Evolutionary conservation across 2,797 vertebrate genomes (phyloP).

Genomic region (Echeneis naucrates): DNA sequence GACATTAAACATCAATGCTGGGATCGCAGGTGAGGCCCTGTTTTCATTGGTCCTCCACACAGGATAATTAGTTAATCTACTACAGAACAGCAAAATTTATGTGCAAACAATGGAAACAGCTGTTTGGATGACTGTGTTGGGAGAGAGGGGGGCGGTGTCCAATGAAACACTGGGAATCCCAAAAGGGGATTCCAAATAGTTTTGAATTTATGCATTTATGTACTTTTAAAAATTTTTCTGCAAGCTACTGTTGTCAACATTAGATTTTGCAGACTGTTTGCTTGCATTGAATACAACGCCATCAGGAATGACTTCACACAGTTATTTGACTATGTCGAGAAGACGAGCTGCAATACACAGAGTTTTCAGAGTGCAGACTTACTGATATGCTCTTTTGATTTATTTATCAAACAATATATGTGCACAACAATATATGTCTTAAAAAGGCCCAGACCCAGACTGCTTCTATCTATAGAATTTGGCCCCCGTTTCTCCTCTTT

Average conservation of each 20-base stretch:
- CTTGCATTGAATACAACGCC: too few relatives aligned
- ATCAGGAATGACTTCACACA: too few relatives aligned
- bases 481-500: neutral
- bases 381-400: neutral
- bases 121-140: slow-evolving; percentile 35
- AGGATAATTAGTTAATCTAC: slow-evolving; percentile 39
- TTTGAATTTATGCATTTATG: too few relatives aligned
- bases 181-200: too few relatives aligned
- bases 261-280: too few relatives aligned
- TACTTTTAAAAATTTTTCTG: too few relatives aligned
- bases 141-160: neutral
- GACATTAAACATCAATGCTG: slow-evolving; percentile 7
- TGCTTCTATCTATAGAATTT: too few relatives aligned
- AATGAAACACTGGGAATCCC: neutral
- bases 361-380: too few relatives aligned
- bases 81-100: slow-evolving; percentile 50
- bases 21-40: slow-evolving; percentile 40
- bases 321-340: too few relatives aligned
- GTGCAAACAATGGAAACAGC: slow-evolving; percentile 56
- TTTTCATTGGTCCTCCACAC: slow-evolving; percentile 53
- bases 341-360: too few relatives aligned
- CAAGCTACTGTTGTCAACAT: too few relatives aligned
- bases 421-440: neutral
- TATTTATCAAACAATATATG: neutral
- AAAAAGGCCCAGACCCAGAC: too few relatives aligned